Percentiles rank a stretch among this genome's conserved stretches.
Evolutionary conservation across 2,888 invertebrate genomes (phyloP).

Genomic region (Andrena minutula): DNA sequence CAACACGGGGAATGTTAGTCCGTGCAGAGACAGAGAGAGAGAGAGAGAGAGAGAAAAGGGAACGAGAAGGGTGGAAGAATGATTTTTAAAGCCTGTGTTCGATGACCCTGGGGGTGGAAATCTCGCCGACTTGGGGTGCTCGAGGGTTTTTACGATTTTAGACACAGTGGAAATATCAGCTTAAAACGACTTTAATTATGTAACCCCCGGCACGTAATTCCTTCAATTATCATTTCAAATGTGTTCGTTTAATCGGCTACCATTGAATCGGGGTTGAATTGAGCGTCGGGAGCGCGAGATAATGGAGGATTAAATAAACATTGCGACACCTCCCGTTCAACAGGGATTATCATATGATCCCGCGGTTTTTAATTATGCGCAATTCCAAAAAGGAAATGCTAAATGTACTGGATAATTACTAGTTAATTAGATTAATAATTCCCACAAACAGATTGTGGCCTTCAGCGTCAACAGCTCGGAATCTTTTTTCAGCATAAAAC

Average conservation of each 20-base stretch:
- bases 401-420: background rate
- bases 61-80: background rate
- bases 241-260: constrained; percentile 23
- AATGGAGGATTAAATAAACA: constrained; percentile 28
- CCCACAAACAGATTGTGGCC: background rate
- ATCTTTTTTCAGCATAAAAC: no score
- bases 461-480: background rate
- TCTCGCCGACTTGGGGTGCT: no score
- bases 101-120: no score
- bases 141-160: background rate
- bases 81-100: no score
- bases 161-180: background rate
- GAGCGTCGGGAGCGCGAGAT: constrained; percentile 1
- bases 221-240: constrained; percentile 28
- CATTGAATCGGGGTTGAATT: constrained; percentile 15
- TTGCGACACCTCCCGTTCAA: constrained; percentile 14
- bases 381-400: background rate
- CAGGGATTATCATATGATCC: constrained; percentile 2
- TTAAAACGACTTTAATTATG: constrained; percentile 1
- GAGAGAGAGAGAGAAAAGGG: background rate
- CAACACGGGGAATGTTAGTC: background rate
- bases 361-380: constrained; percentile 17
- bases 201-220: constrained; percentile 1
- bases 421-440: background rate
- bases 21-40: background rate